These are phyloP conservation scores for Drosophila cracens DNA, from an alignment of 2,888 invertebrate species.

Conservation along the genomic window DNA sequence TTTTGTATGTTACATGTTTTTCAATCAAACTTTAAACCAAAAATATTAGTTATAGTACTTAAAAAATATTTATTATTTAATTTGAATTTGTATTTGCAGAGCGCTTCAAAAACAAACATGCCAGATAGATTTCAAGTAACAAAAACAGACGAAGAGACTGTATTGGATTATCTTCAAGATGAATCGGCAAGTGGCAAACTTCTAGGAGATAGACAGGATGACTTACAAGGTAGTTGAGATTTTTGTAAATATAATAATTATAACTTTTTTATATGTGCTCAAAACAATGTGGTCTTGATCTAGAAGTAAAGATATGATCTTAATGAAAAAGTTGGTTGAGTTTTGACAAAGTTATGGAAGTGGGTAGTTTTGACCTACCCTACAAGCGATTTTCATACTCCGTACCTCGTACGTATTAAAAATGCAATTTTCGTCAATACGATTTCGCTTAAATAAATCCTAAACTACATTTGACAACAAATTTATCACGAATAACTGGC, in stretches of 20 bases:
- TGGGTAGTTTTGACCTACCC: neutral
- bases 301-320: neutral
- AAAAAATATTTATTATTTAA: constrained; percentile 9
- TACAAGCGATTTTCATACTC: neutral
- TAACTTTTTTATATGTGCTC: neutral
- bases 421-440: neutral
- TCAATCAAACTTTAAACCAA: neutral
- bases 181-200: constrained; percentile 82
- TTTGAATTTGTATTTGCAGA: constrained; percentile 37
- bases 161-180: constrained; percentile 77
- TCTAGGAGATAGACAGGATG: constrained; percentile 75
- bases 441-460: constrained; percentile 3
- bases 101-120: constrained; percentile 64
- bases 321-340: neutral
- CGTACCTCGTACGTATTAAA: neutral
- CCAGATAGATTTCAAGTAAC: constrained; percentile 84
- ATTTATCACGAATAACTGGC: neutral
- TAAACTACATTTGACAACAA: neutral
- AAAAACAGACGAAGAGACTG: constrained; percentile 81
- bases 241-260: neutral
- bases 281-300: neutral
- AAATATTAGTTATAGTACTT: neutral
- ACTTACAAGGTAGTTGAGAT: constrained; percentile 67
- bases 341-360: neutral
- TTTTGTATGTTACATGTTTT: neutral